Percentiles rank a stretch among this genome's conserved stretches.
Conservation (phyloP, 2,113 vertebrate species). For the Pterophyllum scalare region DNA sequence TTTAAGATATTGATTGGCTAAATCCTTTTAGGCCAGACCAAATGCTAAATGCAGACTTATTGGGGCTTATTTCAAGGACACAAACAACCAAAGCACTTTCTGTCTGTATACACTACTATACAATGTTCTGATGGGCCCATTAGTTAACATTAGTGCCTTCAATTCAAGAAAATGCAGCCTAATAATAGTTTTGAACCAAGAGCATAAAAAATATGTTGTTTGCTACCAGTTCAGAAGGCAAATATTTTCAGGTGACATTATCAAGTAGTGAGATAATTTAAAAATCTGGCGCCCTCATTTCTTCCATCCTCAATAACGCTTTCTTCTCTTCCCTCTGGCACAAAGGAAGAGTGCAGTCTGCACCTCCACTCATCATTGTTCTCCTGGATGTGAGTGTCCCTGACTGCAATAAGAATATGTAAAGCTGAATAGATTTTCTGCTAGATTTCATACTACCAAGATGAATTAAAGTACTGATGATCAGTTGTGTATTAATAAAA, state of each 20-base stretch:
- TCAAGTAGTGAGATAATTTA: slow-evolving; percentile 23
- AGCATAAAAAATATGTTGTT: not conserved
- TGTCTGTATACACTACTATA: not conserved
- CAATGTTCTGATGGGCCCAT: not conserved
- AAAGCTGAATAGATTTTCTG: not conserved
- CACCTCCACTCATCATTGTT: slow-evolving; percentile 24
- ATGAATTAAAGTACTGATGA: not conserved
- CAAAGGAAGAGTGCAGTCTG: not conserved
- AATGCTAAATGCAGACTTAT: not conserved
- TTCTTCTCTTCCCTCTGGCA: slow-evolving; percentile 10
- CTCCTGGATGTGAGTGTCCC: slow-evolving; percentile 23
- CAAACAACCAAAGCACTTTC: not conserved
- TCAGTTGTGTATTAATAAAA: not conserved
- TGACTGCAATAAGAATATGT: slow-evolving; percentile 7
- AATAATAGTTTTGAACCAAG: not conserved
- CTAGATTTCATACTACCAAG: not conserved
- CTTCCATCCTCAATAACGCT: not conserved
- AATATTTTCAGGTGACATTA: slow-evolving; percentile 31
- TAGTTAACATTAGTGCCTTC: not conserved
- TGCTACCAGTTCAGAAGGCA: slow-evolving; percentile 1
- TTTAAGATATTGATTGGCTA: not conserved
- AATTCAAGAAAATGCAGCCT: not conserved
- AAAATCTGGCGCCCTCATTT: slow-evolving; percentile 12
- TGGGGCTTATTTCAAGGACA: slow-evolving; percentile 10
- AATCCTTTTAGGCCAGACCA: not conserved